Evolutionary conservation across 2,888 invertebrate genomes (phyloP), one percentile per base, ranked within the genome.

Genomic region (Zelleria hepariella): DNA sequence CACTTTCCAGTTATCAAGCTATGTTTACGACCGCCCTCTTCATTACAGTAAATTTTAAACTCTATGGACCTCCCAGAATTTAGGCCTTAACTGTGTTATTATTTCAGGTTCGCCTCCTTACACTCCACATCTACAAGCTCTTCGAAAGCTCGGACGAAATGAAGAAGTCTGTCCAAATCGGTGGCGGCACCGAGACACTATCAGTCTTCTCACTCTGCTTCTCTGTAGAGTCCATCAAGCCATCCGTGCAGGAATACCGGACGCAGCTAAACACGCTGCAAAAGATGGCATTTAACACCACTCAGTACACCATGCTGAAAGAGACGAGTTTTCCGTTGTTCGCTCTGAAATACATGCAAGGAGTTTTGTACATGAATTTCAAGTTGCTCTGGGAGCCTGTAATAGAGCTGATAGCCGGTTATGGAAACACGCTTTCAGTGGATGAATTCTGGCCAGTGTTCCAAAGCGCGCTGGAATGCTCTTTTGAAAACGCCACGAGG

Each of bases 311-410:
- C 63, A 71, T 92, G 61, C 87, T 88, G 4, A 90, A 90, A 68
- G 80, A 90, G 56, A 89, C 91, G 0, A 89, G 89, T 5, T 93
- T 91, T 66, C 88, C 90, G 68, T 82, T 91, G 66, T 91, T 94
- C 68, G 92, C 94, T 0, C 74, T 98, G 21, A 90, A 93, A 62
- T 96, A 95, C 70, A 90, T 98, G 69, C 89, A 98, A 32, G 97
- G 98, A 1, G 91, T 93, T 61, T 84, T 98, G 57, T 95, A 95
- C 76, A 90, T 95, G 21, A 98, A 98, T 76, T 98, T 98, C 71
- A 94, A 95, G 67, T 85, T 96, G 15, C 77, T 98, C 0, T 98
- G 98, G 98, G 94, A 95, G 63, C 96, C 97, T 0, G 89, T 95
- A 0, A 87, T 91, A 18, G 92, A 94, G 70, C 89, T 97, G 49